Evolutionary conservation across 2,888 invertebrate species (phyloP), one percentile per base, ranked within the genome.

Genomic region (Brassicogethes aeneus): DNA sequence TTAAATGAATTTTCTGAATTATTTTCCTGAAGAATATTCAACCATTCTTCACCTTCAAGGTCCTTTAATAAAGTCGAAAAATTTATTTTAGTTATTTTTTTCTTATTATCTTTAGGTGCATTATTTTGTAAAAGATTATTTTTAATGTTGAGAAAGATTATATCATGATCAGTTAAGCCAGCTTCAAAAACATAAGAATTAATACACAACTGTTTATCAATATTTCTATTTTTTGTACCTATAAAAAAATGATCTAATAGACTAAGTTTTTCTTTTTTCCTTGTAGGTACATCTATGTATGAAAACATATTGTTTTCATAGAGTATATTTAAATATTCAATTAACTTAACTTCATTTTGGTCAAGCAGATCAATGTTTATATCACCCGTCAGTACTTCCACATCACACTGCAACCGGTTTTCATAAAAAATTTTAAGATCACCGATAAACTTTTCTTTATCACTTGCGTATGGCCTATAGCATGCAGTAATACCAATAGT

Each of bases 91-190:
- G 23, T 23, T 23, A 23, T 23, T 23, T 23, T 10, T 23, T 23
- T 23, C 10, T 7, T 23, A 23, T 23, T 23, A 23, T 23, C 10
- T 23, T 23, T 23, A 10, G 23, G 23, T 23, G 23, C 7, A 10
- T 23, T 23, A 23, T 23, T 23, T 23, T 23, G 23, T 7, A 23
- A 23, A 23, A 23, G 23, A 23, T 23, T 23, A 23, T 5, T 23
- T 23, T 23, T 23, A 23, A 23, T 23, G 23, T 23, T 23, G 23
- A 23, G 23, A 23, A 23, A 23, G 23, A 23, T 23, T 23, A 23
- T 23, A 23, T 23, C 23, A 23, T 23, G 10, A 23, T 23, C 23
- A 23, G 23, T 23, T 10, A 23, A 23, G 23, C 23, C 23, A 10
- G 23, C 23, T 23, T 23, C 23, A 23, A 23, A 23, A 23, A 23